phyloP scores from a whole-genome alignment of 35 echinoderm and acorn worm genomes.

The Hemicentrotus pulcherrimus region DNA sequence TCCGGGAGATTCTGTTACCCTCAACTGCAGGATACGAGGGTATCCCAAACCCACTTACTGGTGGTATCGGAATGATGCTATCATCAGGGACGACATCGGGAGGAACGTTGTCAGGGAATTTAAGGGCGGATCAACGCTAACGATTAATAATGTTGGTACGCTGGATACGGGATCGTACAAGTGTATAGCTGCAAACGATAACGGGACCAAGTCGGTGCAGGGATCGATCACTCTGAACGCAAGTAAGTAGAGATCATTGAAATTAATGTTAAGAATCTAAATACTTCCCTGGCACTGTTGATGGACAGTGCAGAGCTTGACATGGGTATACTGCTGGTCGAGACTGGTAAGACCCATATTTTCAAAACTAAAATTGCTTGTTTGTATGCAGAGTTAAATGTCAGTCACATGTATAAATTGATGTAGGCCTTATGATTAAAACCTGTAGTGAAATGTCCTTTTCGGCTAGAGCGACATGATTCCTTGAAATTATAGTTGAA shows the following conservation, averaged over 20 bases:
- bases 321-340: neutral
- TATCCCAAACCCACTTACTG: slow-evolving; percentile 72
- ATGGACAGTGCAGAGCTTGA: neutral
- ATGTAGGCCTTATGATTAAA: too few relatives aligned
- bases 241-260: slow-evolving; percentile 62
- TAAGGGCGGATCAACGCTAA: slow-evolving; percentile 78
- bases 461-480: too few relatives aligned
- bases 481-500: too few relatives aligned
- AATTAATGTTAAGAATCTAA: neutral
- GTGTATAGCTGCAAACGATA: slow-evolving; percentile 77
- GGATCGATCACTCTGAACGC: slow-evolving; percentile 68
- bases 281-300: neutral
- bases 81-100: slow-evolving; percentile 59
- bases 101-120: slow-evolving; percentile 71
- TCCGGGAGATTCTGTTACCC: slow-evolving; percentile 67
- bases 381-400: neutral
- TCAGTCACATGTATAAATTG: neutral
- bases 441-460: too few relatives aligned
- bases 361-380: too few relatives aligned
- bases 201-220: slow-evolving; percentile 53
- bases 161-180: slow-evolving; percentile 86
- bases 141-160: slow-evolving; percentile 76
- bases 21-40: slow-evolving; percentile 81
- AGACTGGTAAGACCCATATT: neutral
- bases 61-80: slow-evolving; percentile 87